Conservation (phyloP, 2,113 vertebrate genomes). For the Chionomys nivalis region DNA sequence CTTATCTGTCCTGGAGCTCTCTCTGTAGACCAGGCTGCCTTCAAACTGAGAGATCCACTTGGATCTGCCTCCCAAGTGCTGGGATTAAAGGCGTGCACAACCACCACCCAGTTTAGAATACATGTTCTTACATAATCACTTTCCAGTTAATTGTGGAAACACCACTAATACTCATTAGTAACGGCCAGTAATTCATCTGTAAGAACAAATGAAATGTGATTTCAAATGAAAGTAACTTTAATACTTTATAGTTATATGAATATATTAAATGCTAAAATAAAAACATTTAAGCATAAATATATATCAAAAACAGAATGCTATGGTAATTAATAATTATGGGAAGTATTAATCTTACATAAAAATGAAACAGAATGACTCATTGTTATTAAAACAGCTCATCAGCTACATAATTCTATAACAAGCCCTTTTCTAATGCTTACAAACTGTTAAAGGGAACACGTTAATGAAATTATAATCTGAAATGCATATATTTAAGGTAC, state of each 20-base stretch:
- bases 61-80: background rate
- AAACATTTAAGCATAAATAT: slow-evolving; percentile 12
- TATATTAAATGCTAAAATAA: slow-evolving; percentile 36
- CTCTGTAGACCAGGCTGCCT: background rate
- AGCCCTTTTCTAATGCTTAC: background rate
- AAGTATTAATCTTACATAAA: slow-evolving; percentile 32
- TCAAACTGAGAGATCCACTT: background rate
- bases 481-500: background rate
- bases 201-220: slow-evolving; percentile 14
- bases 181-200: slow-evolving; percentile 39
- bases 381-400: background rate
- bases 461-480: slow-evolving; percentile 25
- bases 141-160: slow-evolving; percentile 25
- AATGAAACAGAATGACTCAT: background rate
- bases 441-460: background rate
- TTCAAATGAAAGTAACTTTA: slow-evolving; percentile 3
- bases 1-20: background rate
- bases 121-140: background rate
- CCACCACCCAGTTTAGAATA: no score
- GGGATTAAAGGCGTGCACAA: background rate
- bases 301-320: background rate
- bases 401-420: background rate
- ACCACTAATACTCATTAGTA: slow-evolving; percentile 14
- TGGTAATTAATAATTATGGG: background rate
- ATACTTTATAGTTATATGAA: slow-evolving; percentile 26